Conservation (phyloP, 1,140 invertebrate species). For the Zaprionus inermis region DNA sequence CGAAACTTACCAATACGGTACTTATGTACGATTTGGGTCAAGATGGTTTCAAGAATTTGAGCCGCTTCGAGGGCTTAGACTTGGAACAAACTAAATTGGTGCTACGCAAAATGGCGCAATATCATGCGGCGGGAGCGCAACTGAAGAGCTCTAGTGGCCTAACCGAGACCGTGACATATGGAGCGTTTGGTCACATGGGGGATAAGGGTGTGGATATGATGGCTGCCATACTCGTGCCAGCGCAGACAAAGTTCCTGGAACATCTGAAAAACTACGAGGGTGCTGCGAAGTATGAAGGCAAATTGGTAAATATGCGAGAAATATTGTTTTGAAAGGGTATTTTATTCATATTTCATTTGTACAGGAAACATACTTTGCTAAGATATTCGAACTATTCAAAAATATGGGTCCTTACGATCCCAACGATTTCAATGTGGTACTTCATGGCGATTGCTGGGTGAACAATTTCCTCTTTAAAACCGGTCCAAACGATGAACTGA, state of each 20-base stretch:
- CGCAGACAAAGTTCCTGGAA: slow-evolving; percentile 46
- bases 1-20: slow-evolving; percentile 66
- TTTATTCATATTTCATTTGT: not conserved
- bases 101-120: slow-evolving; percentile 85
- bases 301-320: slow-evolving; percentile 44
- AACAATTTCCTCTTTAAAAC: slow-evolving; percentile 88
- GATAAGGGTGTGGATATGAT: slow-evolving; percentile 23
- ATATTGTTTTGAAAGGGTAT: not conserved
- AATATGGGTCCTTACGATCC: slow-evolving; percentile 45
- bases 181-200: slow-evolving; percentile 38
- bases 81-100: slow-evolving; percentile 84
- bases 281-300: slow-evolving; percentile 53
- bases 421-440: slow-evolving; percentile 86
- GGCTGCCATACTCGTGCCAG: slow-evolving; percentile 43
- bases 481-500: slow-evolving; percentile 68
- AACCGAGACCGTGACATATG: slow-evolving; percentile 31
- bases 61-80: slow-evolving; percentile 85
- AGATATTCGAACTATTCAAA: not conserved
- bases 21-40: slow-evolving; percentile 85
- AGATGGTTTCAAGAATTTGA: slow-evolving; percentile 85
- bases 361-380: slow-evolving; percentile 43
- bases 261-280: slow-evolving; percentile 55
- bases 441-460: slow-evolving; percentile 88
- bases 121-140: slow-evolving; percentile 84
- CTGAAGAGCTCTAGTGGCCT: slow-evolving; percentile 47